These are phyloP conservation scores for Catocala nupta DNA, from an alignment of 2,888 invertebrate species.

Conservation along the genomic window DNA sequence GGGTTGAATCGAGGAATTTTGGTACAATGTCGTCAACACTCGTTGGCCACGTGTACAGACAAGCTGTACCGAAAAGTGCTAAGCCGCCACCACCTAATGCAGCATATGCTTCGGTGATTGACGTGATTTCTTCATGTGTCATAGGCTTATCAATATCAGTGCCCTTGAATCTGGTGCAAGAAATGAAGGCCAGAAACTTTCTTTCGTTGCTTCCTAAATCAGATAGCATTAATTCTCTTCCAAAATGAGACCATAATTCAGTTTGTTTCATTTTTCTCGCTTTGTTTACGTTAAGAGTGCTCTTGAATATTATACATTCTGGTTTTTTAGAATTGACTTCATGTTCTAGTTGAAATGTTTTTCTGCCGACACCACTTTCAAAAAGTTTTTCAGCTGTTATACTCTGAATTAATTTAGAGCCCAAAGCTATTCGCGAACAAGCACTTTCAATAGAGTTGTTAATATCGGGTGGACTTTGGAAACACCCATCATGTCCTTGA, in stretches of 20 bases:
- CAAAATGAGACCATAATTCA: conserved; percentile 95
- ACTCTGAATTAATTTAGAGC: conserved; percentile 93
- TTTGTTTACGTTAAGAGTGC: conserved; percentile 90
- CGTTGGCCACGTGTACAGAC: conserved; percentile 96
- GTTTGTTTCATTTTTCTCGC: conserved; percentile 92
- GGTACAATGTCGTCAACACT: conserved; percentile 89
- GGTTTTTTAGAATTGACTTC: conserved; percentile 86
- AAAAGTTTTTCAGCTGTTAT: conserved; percentile 95
- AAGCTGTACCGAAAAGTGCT: conserved; percentile 96
- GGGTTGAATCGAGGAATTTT: conserved; percentile 81
- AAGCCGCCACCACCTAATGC: conserved; percentile 97
- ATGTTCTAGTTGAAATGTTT: conserved; percentile 93
- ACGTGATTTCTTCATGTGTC: conserved; percentile 90
- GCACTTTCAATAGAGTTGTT: conserved; percentile 91
- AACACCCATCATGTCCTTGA: conserved; percentile 92
- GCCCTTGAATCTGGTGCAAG: conserved; percentile 93
- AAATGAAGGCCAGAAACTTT: conserved; percentile 96
- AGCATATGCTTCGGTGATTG: conserved; percentile 93
- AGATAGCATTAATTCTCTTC: conserved; percentile 93
- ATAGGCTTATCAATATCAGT: conserved; percentile 87
- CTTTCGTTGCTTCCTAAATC: conserved; percentile 88
- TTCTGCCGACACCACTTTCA: conserved; percentile 92
- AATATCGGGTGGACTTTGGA: conserved; percentile 89
- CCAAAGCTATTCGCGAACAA: conserved; percentile 91
- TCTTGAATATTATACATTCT: conserved; percentile 91